These are phyloP conservation scores for Oryzias sinensis DNA, from an alignment of 2,797 vertebrate species.

Conservation along the genomic window DNA sequence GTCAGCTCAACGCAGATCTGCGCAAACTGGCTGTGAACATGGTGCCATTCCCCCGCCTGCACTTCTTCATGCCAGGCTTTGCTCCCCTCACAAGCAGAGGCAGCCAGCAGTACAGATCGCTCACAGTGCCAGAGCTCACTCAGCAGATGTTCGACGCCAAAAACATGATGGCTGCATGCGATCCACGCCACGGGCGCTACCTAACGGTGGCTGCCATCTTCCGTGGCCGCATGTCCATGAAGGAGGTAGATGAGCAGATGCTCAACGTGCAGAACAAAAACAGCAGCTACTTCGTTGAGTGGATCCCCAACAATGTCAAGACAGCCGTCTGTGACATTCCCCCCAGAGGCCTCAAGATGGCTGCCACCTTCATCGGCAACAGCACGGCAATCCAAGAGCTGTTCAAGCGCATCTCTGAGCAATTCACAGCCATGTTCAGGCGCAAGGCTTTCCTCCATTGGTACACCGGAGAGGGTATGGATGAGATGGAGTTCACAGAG, in stretches of 20 bases:
- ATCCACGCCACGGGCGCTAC: constrained; percentile 83
- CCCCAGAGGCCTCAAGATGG: constrained; percentile 83
- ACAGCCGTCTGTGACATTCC: constrained; percentile 84
- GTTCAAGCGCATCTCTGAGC: constrained; percentile 87
- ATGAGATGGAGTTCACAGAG: constrained; percentile 85
- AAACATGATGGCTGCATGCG: constrained; percentile 86
- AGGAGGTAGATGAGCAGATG: constrained; percentile 86
- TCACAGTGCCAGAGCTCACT: constrained; percentile 82
- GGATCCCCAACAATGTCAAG: constrained; percentile 86
- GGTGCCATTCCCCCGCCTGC: constrained; percentile 85
- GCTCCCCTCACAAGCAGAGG: constrained; percentile 83
- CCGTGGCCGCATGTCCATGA: constrained; percentile 86
- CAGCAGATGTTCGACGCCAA: constrained; percentile 86
- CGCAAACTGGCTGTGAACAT: constrained; percentile 84
- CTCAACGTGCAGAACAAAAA: constrained; percentile 85
- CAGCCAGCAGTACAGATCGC: constrained; percentile 83
- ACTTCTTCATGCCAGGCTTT: constrained; percentile 86
- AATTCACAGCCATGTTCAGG: constrained; percentile 90
- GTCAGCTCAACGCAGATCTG: constrained; percentile 83
- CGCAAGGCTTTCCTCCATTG: constrained; percentile 85
- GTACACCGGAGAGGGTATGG: constrained; percentile 86
- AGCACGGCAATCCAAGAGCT: constrained; percentile 86
- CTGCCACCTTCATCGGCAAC: constrained; percentile 83
- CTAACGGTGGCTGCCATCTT: constrained; percentile 82
- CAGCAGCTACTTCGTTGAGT: constrained; percentile 85